Conservation (phyloP, 2,113 vertebrate genomes). For the Oreocharis arfaki region DNA sequence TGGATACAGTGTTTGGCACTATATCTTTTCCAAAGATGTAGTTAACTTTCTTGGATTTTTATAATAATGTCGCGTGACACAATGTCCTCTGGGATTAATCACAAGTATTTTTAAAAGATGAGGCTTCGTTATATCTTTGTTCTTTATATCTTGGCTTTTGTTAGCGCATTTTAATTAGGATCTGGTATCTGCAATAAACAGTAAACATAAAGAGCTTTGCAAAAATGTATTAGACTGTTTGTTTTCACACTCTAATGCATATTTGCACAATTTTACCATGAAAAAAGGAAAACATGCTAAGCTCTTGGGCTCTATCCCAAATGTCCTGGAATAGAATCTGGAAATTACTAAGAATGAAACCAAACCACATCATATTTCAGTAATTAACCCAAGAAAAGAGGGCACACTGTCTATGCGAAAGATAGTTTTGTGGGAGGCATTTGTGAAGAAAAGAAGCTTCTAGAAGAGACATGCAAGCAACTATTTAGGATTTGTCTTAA, state of each 20-base stretch:
- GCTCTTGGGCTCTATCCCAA: constrained; percentile 86
- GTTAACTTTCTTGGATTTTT: constrained; percentile 68
- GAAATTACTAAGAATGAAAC: constrained; percentile 84
- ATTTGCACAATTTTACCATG: constrained; percentile 89
- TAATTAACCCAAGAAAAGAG: constrained; percentile 81
- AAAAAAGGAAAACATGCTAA: constrained; percentile 88
- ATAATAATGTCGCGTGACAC: constrained; percentile 37
- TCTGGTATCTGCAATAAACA: constrained; percentile 89
- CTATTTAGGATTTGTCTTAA: constrained; percentile 59
- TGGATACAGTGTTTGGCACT: constrained; percentile 19
- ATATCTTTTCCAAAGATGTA: not conserved
- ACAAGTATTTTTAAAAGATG: constrained; percentile 79
- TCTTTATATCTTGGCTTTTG: constrained; percentile 87
- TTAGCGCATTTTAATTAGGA: constrained; percentile 87
- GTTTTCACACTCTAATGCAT: constrained; percentile 88
- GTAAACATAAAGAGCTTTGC: constrained; percentile 89
- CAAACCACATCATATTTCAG: constrained; percentile 80
- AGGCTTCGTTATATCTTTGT: constrained; percentile 81
- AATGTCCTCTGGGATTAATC: constrained; percentile 77
- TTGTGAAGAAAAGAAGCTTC: constrained; percentile 59
- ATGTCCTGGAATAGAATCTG: constrained; percentile 84
- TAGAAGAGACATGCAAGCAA: constrained; percentile 45
- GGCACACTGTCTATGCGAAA: constrained; percentile 70
- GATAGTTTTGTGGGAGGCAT: constrained; percentile 59
- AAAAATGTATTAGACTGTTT: constrained; percentile 89